Percentiles rank a stretch among this genome's conserved stretches.
Conservation (phyloP, 2,113 vertebrate species). For the Saccopteryx leptura region DNA sequence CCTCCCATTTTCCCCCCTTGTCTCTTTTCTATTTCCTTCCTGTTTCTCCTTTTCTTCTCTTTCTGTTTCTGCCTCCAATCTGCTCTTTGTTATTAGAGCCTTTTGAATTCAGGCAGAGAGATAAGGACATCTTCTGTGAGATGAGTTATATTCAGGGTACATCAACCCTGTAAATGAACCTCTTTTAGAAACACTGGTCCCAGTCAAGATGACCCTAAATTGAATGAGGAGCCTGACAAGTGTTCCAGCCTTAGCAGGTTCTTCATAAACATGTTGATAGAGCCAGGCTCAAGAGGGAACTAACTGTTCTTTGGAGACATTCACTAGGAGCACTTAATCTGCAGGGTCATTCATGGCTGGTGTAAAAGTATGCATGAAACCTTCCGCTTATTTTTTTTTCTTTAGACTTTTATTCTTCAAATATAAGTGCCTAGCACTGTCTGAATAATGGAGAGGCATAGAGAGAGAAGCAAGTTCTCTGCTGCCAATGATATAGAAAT, state of each 20-base stretch:
- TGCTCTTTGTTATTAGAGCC: background rate
- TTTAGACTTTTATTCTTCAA: conserved; percentile 54
- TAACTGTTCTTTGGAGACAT: conserved; percentile 54
- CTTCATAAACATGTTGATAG: conserved; percentile 68
- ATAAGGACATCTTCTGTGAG: conserved; percentile 12
- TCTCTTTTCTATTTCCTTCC: background rate
- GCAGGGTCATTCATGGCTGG: background rate
- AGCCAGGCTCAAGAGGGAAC: conserved; percentile 51
- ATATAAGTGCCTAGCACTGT: background rate
- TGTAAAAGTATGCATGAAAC: conserved; percentile 31
- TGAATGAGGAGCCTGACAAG: conserved; percentile 27
- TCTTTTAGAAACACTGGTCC: conserved; percentile 21
- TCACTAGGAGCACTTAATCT: conserved; percentile 42
- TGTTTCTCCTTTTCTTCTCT: background rate
- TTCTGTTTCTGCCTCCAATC: background rate
- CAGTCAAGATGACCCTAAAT: conserved; percentile 48
- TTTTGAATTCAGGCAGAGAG: conserved; percentile 42
- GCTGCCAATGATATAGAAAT: background rate
- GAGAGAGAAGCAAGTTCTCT: background rate
- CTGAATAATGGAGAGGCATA: conserved; percentile 24
- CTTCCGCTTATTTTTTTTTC: background rate
- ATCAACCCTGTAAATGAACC: conserved; percentile 34
- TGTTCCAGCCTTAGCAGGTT: conserved; percentile 20
- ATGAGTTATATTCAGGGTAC: conserved; percentile 8
- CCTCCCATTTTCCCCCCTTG: background rate